These are phyloP conservation scores for Brachionus manjavacas DNA, from an alignment of 1,140 invertebrate genomes.

Conservation along the genomic window DNA sequence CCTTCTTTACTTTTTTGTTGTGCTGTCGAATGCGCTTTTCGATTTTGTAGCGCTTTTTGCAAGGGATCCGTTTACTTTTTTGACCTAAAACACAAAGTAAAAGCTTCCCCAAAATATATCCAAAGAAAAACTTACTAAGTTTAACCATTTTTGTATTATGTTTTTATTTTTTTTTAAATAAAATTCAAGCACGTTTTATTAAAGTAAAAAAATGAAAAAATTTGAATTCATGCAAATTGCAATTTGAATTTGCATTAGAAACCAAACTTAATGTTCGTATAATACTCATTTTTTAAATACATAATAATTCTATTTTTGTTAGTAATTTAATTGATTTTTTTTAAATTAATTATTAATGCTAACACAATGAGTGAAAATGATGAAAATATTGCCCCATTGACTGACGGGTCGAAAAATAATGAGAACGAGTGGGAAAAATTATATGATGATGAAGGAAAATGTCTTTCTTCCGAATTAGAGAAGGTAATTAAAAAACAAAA, in stretches of 20 bases:
- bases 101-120: background rate
- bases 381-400: background rate
- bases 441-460: conserved; percentile 8
- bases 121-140: background rate
- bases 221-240: background rate
- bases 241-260: background rate
- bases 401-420: background rate
- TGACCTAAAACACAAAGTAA: background rate
- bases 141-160: background rate
- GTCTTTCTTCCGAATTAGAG: background rate
- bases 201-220: background rate
- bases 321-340: background rate
- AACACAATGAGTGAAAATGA: background rate
- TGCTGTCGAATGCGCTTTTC: conserved; percentile 27
- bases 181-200: conserved; percentile 21
- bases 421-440: conserved; percentile 11
- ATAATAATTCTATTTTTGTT: background rate
- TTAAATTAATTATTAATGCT: background rate
- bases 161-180: background rate
- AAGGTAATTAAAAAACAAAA: background rate
- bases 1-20: conserved; percentile 40
- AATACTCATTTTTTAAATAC: background rate
- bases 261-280: background rate
- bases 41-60: conserved; percentile 7
- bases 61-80: conserved; percentile 33